Base-by-base conservation (phyloP, 2,113 vertebrate species). In the Ctenomys sociabilis region DNA sequence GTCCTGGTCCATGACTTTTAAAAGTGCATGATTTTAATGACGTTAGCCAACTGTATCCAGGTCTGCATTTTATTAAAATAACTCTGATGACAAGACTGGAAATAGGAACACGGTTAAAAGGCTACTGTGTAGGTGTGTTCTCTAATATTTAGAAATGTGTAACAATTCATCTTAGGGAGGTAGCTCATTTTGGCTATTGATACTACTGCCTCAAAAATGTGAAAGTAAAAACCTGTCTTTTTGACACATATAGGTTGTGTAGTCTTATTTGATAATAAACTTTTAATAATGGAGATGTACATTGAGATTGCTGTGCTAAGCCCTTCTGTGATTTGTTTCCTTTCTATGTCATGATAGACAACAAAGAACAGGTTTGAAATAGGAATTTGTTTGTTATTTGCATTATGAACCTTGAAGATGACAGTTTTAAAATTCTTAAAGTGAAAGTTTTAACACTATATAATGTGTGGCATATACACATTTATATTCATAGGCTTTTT, bases 11-110 rank as follows among this genome's bases (percentile, higher is more conserved):
- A 28, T 49, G 7, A 72, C 17, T 86, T 82, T 35, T 73, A 54
- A 96, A 72, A 94, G 32, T 43, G 12, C 3, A n/a, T 86, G 26
- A 11, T 91, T 90, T 85, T 88, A 54, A 63, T 94, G 73, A 92
- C 66, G 59, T 91, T 96, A 91, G 85, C 32, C 87, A 96, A 59
- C n/a, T 17, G 37, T 80, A 17, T 91, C 54, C 16, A 92, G 17
- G 88, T 93, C 43, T 80, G 24, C 43, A 59, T 88, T 91, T 93
- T 95, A 90, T 93, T 97, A 89, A 92, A 94, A 64, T 88, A 73
- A 91, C 22, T 93, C 43, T 92, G 16, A n/a, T 91, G 32, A 88
- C 40, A 64, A 94, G 61, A 85, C 26, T 88, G 70, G 14, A 30
- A 83, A 80, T 64, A 90, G 43, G 43, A 94, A 81, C 57, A 88